Conservation (phyloP, 2,888 invertebrate species). For the Lithophane socia region DNA sequence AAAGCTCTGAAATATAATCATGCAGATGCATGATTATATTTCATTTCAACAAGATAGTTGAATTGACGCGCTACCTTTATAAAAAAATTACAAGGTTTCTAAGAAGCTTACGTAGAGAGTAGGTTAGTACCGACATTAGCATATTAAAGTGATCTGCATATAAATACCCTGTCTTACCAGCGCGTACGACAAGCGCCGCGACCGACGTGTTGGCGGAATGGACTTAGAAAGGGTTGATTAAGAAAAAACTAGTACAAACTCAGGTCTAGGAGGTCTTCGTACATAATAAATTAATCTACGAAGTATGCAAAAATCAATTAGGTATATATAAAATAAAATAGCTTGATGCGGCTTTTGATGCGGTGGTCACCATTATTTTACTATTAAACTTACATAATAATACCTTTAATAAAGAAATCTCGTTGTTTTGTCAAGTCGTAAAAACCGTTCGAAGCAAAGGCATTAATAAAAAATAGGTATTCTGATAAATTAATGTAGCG, state of each 20-base stretch:
- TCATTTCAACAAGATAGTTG: no score
- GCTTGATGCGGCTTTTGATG: background rate
- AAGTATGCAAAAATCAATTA: background rate
- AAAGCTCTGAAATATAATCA: no score
- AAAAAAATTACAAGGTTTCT: constrained; percentile 18
- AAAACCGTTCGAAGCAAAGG: background rate
- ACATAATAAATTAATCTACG: background rate
- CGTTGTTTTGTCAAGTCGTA: background rate
- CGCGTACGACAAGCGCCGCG: constrained; percentile 27
- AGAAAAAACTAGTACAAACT: constrained; percentile 13
- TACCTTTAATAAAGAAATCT: background rate
- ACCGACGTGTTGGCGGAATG: constrained; percentile 36
- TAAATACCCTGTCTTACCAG: constrained; percentile 59
- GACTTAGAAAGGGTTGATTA: constrained; percentile 29
- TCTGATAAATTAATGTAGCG: background rate
- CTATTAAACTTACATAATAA: background rate
- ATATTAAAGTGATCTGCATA: constrained; percentile 72
- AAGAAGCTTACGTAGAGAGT: constrained; percentile 32
- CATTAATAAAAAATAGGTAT: background rate
- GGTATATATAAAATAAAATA: background rate
- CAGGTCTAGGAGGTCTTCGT: background rate
- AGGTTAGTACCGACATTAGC: constrained; percentile 59
- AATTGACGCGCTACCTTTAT: no score
- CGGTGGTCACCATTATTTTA: background rate
- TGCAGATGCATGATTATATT: no score